Conservation (phyloP, 2,888 invertebrate genomes). For the Drosophila meridiana region DNA sequence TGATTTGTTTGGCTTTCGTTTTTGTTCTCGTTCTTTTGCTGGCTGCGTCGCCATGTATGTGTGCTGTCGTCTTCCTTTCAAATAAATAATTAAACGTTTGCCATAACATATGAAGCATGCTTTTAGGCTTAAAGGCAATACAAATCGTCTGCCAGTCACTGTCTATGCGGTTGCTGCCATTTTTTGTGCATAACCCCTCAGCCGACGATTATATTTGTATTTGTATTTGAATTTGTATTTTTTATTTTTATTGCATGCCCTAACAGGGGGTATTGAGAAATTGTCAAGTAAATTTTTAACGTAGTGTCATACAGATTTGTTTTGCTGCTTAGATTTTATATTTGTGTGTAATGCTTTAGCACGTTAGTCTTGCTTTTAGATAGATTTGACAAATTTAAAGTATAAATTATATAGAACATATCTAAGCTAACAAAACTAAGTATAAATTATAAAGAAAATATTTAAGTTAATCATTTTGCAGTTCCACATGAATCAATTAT, state of each 20-base stretch:
- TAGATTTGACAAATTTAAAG: no score
- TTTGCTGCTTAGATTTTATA: no score
- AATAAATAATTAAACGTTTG: conserved; percentile 83
- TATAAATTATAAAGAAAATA: no score
- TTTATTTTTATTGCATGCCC: not conserved
- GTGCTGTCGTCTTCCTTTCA: conserved; percentile 67
- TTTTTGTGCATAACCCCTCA: conserved; percentile 26
- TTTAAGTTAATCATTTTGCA: no score
- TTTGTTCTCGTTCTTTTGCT: conserved; percentile 8
- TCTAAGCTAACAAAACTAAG: no score
- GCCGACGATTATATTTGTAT: conserved; percentile 4
- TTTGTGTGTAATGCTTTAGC: no score
- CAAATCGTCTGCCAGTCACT: conserved; percentile 48
- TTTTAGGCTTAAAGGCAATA: conserved; percentile 75
- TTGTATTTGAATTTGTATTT: not conserved
- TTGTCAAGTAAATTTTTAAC: not conserved
- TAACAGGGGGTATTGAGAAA: not conserved
- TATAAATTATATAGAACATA: no score
- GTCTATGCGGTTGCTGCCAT: conserved; percentile 42
- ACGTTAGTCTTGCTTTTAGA: no score
- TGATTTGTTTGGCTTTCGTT: conserved; percentile 20
- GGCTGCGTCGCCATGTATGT: conserved; percentile 18
- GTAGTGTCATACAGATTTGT: not conserved
- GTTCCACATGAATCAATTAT: no score
- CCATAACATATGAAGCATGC: conserved; percentile 81